Evolutionary conservation across 1,140 invertebrate genomes (phyloP), one percentile per base, ranked within the genome.

Genomic region (Rhynchophorus ferrugineus): DNA sequence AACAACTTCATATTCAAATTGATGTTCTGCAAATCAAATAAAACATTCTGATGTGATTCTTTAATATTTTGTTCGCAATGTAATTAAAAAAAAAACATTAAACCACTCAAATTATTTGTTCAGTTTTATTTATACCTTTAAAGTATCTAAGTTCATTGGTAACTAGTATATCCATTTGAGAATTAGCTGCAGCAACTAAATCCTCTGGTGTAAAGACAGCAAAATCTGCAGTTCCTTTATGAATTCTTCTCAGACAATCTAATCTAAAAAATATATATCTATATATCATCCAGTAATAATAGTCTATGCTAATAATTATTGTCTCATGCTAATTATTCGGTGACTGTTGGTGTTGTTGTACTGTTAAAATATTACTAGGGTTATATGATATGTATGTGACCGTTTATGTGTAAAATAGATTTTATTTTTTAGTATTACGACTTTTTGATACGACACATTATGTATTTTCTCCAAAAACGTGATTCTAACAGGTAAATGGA

Each of bases 141-240:
- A 74, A 66, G 18, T 73, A 70, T 52, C 78, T 71, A 34, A 88
- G 50, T 66, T 88, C 82, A 49, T 83, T 82, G 7, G 83, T 84
- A 20, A 87, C 73, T 42, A 86, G 67, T 19, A 86, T 71, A 49
- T 83, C 77, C 0, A 79, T 71, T 57, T 79, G 73, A 6, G 76
- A 76, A 75, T 80, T 82, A 7, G 75, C 77, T 6, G 85, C 83
- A 1, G 85, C 80, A 16, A 89, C 74, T 35, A 90, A 71, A 71
- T 91, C 88, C 68, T 91, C 88, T 0, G 89, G 80, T 53, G 85
- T 84, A 54, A 90, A 77, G 1, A 89, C 82, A 1, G 85, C 83
- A 60, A 93, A 84, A 69, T 94, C 89, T 7, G 85, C 89, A 8
- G 79, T 75, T 13, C 81, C 80, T 61, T 78, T 79, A 24, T 78